Base-by-base conservation (phyloP, 2,113 vertebrate species). In the Enhydra lutris region DNA sequence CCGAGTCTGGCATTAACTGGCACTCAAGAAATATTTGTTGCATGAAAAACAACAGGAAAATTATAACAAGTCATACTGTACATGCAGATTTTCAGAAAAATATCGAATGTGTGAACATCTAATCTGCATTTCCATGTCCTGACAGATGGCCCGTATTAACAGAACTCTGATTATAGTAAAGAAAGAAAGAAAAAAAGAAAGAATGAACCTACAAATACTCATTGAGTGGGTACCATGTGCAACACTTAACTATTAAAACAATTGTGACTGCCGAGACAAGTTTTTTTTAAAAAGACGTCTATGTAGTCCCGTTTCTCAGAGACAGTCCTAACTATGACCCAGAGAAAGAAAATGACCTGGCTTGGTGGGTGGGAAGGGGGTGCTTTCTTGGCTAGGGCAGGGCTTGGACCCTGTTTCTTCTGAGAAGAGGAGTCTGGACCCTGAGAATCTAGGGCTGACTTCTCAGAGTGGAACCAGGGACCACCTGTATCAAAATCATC, bases 71-170 rank as follows among this genome's bases (percentile, higher is more conserved):
- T 97, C 89, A 86, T 95, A 92, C 95, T 96, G 95, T 69, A 95
- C 96, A 96, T 94, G 97, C 94, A 97, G 87, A 97, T 97, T 94
- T 96, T 97, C 45, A 89, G 98, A 94, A 93, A 98, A 97, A 96
- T 96, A 98, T 87, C 92, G 86, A 97, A 98, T 92, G 98, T 98
- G 98, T 98, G 98, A 98, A 98, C 89, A 88, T 89, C 87, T 96
- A 93, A 98, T 97, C 97, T 98, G 97, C 97, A 97, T 95, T 96
- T 96, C 95, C 92, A 84, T 92, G 95, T 98, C 90, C 89, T 92
- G 97, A 98, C 98, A 98, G 97, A 98, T 98, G 98, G 97, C 87
- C 98, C 34, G 87, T 95, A 97, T 97, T 97, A 97, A 98, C 93
- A 97, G 92, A 95, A 89, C 87, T 97, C 95, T 95, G 97, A 90